Percentiles rank a stretch among this genome's conserved stretches.
phyloP scores from a whole-genome alignment of 1,140 invertebrate species.

The Zaprionus taronus region DNA sequence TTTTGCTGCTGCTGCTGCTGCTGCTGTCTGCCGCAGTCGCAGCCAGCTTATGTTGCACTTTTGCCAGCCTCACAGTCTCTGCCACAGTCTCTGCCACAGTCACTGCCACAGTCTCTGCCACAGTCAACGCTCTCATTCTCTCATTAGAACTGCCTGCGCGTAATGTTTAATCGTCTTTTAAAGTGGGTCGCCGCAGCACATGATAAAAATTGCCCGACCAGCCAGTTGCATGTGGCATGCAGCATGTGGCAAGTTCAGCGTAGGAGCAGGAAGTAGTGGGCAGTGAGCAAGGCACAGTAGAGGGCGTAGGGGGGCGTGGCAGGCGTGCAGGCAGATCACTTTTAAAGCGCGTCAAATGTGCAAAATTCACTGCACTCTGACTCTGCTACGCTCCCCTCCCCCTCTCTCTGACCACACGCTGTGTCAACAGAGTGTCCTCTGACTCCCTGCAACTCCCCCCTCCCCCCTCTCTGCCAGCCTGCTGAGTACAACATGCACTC shows the following conservation, averaged over 20 bases:
- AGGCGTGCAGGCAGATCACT: not conserved
- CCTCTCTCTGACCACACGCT: not conserved
- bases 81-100: constrained; percentile 15
- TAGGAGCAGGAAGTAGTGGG: no score
- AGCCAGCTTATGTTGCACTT: not conserved
- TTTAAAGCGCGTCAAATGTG: constrained; percentile 52
- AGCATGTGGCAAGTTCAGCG: not conserved
- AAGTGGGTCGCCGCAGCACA: constrained; percentile 39
- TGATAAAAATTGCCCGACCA: constrained; percentile 19
- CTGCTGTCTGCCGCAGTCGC: constrained; percentile 28
- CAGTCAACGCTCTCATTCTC: constrained; percentile 50
- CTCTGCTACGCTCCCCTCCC: not conserved
- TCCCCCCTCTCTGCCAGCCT: not conserved
- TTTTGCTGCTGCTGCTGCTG: constrained; percentile 44
- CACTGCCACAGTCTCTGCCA: constrained; percentile 24
- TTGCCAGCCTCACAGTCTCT: constrained; percentile 3
- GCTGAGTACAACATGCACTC: constrained; percentile 62
- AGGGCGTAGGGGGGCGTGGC: no score
- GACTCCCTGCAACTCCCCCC: not conserved
- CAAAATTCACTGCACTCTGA: constrained; percentile 37
- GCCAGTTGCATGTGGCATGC: constrained; percentile 21
- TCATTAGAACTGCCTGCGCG: constrained; percentile 55
- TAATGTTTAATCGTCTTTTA: constrained; percentile 66
- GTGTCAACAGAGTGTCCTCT: constrained; percentile 1
- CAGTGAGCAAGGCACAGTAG: no score